Evolutionary conservation across 2,797 vertebrate genomes (phyloP).

Genomic region (Sebastes miniatus): DNA sequence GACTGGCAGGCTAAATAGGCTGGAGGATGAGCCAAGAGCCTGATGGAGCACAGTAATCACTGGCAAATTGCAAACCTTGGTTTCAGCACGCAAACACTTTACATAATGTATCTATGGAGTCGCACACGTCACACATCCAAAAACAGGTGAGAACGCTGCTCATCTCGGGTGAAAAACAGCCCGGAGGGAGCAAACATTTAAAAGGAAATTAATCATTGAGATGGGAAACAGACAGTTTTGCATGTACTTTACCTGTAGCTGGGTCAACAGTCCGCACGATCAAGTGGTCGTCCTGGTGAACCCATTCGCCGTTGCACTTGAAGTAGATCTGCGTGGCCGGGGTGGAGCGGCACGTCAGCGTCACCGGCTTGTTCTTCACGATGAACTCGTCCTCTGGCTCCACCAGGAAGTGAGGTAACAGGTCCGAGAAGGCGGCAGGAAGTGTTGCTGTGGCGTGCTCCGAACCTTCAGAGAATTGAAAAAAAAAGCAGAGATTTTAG

Average conservation of each 20-base stretch:
- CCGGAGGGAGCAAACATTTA: background rate
- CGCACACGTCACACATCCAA: constrained; percentile 12
- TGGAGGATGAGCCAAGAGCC: constrained; percentile 67
- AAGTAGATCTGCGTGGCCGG: constrained; percentile 99
- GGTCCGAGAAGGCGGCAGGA: constrained; percentile 87
- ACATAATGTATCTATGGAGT: constrained; percentile 45
- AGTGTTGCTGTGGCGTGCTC: constrained; percentile 91
- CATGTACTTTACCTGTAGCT: constrained; percentile 88
- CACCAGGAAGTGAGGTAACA: constrained; percentile 95
- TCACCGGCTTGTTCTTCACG: constrained; percentile 98
- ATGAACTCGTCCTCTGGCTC: constrained; percentile 97
- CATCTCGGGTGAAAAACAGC: background rate
- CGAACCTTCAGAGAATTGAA: constrained; percentile 78
- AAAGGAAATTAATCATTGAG: background rate
- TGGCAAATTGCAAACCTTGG: constrained; percentile 65
- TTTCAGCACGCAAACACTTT: constrained; percentile 52
- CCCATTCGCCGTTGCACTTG: constrained; percentile 99
- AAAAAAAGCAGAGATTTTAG: constrained; percentile 17
- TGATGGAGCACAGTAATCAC: constrained; percentile 72
- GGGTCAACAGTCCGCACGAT: constrained; percentile 89
- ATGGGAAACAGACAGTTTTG: background rate
- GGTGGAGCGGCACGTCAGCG: constrained; percentile 91
- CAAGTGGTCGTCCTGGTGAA: constrained; percentile 94
- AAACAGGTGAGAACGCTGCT: background rate
- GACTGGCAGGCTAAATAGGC: constrained; percentile 66